Percentiles rank a stretch among this genome's conserved stretches.
These are phyloP conservation scores for Nomada fabriciana DNA, from an alignment of 2,888 invertebrate species.

Conservation along the genomic window DNA sequence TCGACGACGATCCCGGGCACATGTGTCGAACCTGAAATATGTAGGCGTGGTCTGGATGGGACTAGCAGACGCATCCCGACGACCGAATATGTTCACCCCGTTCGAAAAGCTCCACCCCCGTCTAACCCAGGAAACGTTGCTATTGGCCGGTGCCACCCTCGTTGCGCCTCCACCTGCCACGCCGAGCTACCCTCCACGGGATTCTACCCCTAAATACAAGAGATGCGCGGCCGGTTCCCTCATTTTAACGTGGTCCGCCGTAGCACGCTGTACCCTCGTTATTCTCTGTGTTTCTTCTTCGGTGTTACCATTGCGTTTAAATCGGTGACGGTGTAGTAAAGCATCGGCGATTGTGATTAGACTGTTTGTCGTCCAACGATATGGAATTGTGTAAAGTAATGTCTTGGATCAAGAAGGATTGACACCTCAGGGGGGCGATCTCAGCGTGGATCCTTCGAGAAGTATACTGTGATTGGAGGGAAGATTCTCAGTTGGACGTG, in stretches of 20 bases:
- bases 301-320: conserved; percentile 25
- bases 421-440: conserved; percentile 2
- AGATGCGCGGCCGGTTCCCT: conserved; percentile 78
- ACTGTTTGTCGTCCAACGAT: conserved; percentile 2
- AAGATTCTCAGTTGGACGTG: conserved; percentile 21
- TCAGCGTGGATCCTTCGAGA: background rate
- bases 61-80: conserved; percentile 83
- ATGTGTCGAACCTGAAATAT: conserved; percentile 85
- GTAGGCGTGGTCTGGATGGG: conserved; percentile 83
- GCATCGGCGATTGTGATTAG: conserved; percentile 6
- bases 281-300: conserved; percentile 6
- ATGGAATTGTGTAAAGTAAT: conserved; percentile 13
- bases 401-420: conserved; percentile 1
- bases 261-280: conserved; percentile 47
- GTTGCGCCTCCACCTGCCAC: conserved; percentile 82
- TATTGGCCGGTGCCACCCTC: conserved; percentile 82
- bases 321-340: conserved; percentile 8
- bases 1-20: conserved; percentile 76
- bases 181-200: conserved; percentile 71
- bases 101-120: conserved; percentile 80
- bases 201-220: conserved; percentile 81
- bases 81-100: conserved; percentile 83
- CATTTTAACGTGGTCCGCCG: conserved; percentile 82
- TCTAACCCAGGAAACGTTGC: conserved; percentile 74
- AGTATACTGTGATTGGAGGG: background rate